Evolutionary conservation across 1,140 invertebrate species (phyloP), one percentile per base, ranked within the genome.

Genomic region (Sitobion miscanthi): DNA sequence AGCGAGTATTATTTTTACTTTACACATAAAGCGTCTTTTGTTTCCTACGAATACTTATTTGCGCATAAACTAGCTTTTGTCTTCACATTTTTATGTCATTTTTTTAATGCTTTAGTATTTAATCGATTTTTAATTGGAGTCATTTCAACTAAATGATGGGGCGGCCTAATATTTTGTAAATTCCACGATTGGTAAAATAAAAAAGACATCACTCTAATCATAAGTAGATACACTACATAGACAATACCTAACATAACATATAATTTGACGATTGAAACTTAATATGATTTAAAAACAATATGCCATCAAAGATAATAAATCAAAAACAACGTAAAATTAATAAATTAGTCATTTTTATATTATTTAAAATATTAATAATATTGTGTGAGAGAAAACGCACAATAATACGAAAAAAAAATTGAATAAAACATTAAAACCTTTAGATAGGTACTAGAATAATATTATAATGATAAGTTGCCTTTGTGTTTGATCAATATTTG

Each of bases 71-170:
- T 93, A 17, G 21, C 25, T 20, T 93, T 93, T 93, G 91, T 93
- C 38, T 93, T 85, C 23, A 52, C 82, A 86, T 85, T 52, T 92
- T 52, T 45, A 54, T 93, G 23, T 92, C 47, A 92, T 93, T 93
- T 85, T 57, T 86, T 93, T n/a, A 25, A 57, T 93, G 91, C 35
- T 52, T 52, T 14, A 35, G 4, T 86, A 90, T 86, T 85, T 93
- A 86, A 93, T 93, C 77, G 52, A 93, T 93, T 86, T 93, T 93
- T 93, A 86, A 93, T 93, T 93, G 25, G 21, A 54, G 49, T n/a
- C 47, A 38, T 93, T 93, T 93, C 57, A n/a, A 45, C 54, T 69
- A 90, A 90, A 90, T 90, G 11, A 90, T 45, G 7, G 25, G 0
- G n/a, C n/a, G 30, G 14, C 14, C 21, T 42, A 89, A 57, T 35